phyloP scores from a whole-genome alignment of 2,888 invertebrate species.

The Clepsis dumicolana region DNA sequence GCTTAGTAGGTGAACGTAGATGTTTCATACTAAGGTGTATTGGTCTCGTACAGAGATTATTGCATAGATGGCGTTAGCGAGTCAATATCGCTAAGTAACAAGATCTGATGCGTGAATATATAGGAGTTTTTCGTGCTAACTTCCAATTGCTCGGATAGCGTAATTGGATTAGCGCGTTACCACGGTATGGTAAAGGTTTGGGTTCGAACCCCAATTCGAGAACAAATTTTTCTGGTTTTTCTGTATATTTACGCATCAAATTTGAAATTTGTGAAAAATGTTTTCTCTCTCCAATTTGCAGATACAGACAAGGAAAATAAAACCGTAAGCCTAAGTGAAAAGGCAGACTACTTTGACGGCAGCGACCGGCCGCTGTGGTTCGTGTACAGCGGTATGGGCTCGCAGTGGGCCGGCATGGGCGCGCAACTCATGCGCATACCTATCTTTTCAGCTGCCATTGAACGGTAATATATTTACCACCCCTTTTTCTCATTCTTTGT shows the following conservation, averaged over 20 bases:
- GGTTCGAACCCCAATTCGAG: no score
- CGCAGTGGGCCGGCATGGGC: slow-evolving; percentile 90
- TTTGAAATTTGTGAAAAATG: no score
- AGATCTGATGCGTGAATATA: neutral
- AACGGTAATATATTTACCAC: slow-evolving; percentile 57
- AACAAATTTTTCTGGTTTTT: no score
- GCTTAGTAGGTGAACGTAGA: no score
- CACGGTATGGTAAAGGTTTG: no score
- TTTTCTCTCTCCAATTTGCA: slow-evolving; percentile 47
- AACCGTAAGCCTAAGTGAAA: slow-evolving; percentile 60
- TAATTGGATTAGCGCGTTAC: no score
- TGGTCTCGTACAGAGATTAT: no score
- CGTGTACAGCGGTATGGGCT: slow-evolving; percentile 91
- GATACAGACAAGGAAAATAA: slow-evolving; percentile 58
- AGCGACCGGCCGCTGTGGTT: slow-evolving; percentile 87
- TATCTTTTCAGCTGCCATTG: slow-evolving; percentile 85
- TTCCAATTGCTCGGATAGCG: no score
- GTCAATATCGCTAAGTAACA: neutral
- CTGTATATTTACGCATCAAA: no score
- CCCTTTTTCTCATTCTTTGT: neutral
- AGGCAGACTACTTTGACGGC: slow-evolving; percentile 61
- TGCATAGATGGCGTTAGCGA: no score
- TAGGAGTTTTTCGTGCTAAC: no score
- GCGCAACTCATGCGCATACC: slow-evolving; percentile 87
- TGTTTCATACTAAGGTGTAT: no score